Conservation (phyloP, 2,113 vertebrate species). For the Numida meleagris region DNA sequence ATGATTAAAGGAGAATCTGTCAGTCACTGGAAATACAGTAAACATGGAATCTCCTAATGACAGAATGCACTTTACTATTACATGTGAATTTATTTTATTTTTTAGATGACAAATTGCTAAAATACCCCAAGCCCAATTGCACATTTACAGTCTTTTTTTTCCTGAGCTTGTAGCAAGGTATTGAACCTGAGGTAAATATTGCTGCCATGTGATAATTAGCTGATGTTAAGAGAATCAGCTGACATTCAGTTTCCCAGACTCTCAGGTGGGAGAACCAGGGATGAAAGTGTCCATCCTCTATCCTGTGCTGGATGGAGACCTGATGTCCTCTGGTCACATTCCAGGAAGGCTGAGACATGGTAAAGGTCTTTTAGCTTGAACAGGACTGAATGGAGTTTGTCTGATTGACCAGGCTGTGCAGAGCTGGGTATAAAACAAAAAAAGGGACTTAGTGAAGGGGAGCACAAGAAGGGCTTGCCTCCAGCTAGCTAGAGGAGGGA, state of each 20-base stretch:
- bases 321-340: rapidly evolving
- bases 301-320: neutral
- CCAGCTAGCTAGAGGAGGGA: neutral
- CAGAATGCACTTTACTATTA: neutral
- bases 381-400: neutral
- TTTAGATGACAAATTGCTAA: neutral
- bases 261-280: neutral
- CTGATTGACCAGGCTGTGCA: neutral
- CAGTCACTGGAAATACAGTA: neutral
- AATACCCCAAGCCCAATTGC: neutral
- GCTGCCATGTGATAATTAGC: neutral
- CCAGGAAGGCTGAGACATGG: neutral
- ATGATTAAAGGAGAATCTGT: neutral
- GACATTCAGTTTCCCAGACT: neutral
- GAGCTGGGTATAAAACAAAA: neutral
- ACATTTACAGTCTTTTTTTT: neutral
- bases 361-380: neutral
- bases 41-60: neutral
- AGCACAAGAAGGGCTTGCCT: neutral
- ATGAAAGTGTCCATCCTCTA: neutral
- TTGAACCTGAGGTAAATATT: neutral
- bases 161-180: neutral
- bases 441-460: neutral
- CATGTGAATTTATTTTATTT: neutral
- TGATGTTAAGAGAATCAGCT: neutral